Percentiles rank a stretch among this genome's conserved stretches.
Evolutionary conservation across 2,797 vertebrate species (phyloP).

Genomic region (Nothura maculosa): DNA sequence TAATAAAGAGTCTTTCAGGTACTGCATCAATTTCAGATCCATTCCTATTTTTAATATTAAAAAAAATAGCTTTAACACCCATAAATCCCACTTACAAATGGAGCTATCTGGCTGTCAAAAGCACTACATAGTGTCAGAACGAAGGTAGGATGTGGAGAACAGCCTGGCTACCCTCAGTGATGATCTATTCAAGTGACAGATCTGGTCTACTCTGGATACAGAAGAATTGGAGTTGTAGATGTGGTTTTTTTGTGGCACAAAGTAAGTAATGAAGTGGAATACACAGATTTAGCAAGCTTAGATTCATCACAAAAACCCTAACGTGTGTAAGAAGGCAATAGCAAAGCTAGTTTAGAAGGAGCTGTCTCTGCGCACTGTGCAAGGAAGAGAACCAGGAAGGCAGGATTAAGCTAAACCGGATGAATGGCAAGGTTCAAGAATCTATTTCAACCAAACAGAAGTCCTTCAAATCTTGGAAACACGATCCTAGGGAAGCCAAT

Average conservation of each 20-base stretch:
- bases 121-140: not conserved
- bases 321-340: not conserved
- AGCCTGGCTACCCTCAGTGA: not conserved
- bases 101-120: not conserved
- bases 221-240: not conserved
- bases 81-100: not conserved
- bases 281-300: not conserved
- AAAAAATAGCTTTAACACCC: not conserved
- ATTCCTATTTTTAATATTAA: not conserved
- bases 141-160: not conserved
- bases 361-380: not conserved
- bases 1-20: not conserved
- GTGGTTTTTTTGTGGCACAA: not conserved
- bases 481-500: slow-evolving; percentile 62
- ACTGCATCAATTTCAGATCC: not conserved
- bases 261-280: not conserved
- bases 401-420: slow-evolving; percentile 65
- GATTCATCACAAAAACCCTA: not conserved
- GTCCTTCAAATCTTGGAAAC: slow-evolving; percentile 70
- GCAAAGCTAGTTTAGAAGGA: not conserved
- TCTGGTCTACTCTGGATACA: not conserved
- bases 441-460: slow-evolving; percentile 62
- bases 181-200: not conserved
- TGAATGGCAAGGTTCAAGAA: slow-evolving; percentile 60
- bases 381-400: slow-evolving; percentile 48